phyloP scores from a whole-genome alignment of 2,888 invertebrate species.

The Pemphredon lugubris region DNA sequence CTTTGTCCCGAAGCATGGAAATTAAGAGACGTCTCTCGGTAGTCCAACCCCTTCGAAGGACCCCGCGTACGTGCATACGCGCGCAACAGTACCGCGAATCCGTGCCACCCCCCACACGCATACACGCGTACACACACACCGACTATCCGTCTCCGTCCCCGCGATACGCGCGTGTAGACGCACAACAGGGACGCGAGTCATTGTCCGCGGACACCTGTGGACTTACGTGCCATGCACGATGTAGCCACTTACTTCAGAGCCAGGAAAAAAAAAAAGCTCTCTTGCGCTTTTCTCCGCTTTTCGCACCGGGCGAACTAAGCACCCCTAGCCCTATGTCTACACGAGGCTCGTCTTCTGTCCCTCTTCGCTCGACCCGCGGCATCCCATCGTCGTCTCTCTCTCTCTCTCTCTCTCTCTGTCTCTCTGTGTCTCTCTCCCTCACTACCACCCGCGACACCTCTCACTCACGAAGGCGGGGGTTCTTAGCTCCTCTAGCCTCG shows the following conservation, averaged over 20 bases:
- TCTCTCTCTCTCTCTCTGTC: too few relatives aligned
- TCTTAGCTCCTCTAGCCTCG: constrained; percentile 50
- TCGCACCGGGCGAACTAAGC: constrained; percentile 59
- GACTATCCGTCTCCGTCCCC: background rate
- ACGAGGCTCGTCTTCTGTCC: constrained; percentile 52
- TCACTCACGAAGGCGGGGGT: constrained; percentile 23
- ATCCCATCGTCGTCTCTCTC: constrained; percentile 32
- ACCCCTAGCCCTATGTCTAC: constrained; percentile 62
- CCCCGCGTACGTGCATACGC: constrained; percentile 40
- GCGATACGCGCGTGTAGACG: constrained; percentile 49
- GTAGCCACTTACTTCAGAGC: constrained; percentile 73
- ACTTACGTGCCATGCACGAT: constrained; percentile 70
- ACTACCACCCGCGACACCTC: too few relatives aligned
- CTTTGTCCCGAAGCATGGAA: constrained; percentile 71
- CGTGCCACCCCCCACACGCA: constrained; percentile 11
- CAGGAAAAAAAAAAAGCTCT: constrained; percentile 58
- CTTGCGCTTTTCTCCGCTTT: constrained; percentile 76
- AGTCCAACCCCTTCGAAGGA: constrained; percentile 65
- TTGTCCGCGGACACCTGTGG: constrained; percentile 80
- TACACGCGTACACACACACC: background rate
- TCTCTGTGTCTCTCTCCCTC: too few relatives aligned
- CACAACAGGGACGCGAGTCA: constrained; percentile 66
- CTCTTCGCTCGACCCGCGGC: constrained; percentile 22
- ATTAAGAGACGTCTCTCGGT: constrained; percentile 77
- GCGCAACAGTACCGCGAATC: constrained; percentile 18